phyloP scores from a whole-genome alignment of 2,113 vertebrate species.

The Malurus alboscapulatus region DNA sequence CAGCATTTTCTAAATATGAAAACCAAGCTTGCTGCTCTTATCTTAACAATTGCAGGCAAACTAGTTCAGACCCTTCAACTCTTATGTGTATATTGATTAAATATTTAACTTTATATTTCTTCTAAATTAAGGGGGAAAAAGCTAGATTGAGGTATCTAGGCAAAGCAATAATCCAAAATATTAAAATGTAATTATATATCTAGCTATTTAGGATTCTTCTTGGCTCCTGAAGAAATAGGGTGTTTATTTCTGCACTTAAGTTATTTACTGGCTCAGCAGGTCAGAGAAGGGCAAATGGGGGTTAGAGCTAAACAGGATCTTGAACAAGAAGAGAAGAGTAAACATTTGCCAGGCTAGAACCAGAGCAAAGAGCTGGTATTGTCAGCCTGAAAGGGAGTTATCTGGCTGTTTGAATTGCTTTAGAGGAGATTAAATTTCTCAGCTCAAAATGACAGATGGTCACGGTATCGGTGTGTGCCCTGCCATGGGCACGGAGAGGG shows the following conservation, averaged over 20 bases:
- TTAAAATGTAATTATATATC: background rate
- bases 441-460: background rate
- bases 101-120: background rate
- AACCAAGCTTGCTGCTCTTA: background rate
- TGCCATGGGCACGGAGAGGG: background rate
- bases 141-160: background rate
- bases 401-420: background rate
- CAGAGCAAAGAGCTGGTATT: background rate
- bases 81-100: background rate
- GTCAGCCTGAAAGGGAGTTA: background rate
- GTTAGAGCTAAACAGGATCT: background rate
- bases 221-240: background rate
- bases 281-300: background rate
- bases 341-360: background rate
- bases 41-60: background rate
- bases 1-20: background rate
- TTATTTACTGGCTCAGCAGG: background rate
- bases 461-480: rapidly evolving
- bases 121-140: background rate
- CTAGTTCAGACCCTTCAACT: background rate
- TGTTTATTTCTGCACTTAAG: background rate
- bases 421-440: background rate
- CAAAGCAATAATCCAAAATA: background rate
- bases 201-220: background rate
- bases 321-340: background rate